A percentile compares a stretch with the other conserved stretches of the same genome.
phyloP scores from a whole-genome alignment of 2,797 vertebrate genomes.

The Thunnus albacares region DNA sequence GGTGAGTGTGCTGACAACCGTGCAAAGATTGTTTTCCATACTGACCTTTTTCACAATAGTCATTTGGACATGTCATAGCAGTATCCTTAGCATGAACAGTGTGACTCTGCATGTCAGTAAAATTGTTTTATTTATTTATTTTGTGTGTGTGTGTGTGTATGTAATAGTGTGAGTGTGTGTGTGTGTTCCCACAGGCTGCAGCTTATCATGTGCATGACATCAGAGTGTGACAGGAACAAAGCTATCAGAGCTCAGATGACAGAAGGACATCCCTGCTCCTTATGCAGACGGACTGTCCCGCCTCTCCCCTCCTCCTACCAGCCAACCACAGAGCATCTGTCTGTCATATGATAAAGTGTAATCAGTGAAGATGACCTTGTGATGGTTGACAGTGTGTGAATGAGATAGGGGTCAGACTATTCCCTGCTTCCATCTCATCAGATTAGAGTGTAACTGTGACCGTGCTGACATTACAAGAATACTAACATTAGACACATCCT shows the following conservation, averaged over 20 bases:
- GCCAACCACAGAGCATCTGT: background rate
- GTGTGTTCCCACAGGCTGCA: background rate
- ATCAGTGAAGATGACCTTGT: constrained; percentile 30
- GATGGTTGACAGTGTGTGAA: constrained; percentile 16
- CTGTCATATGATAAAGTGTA: constrained; percentile 25
- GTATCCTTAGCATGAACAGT: no score
- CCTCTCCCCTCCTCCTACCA: background rate
- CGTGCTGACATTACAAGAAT: background rate
- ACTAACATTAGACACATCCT: background rate
- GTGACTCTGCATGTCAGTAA: no score
- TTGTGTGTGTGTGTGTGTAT: no score
- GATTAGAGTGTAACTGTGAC: background rate
- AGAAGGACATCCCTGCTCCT: background rate
- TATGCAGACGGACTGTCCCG: background rate
- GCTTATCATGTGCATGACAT: background rate
- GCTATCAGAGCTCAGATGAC: background rate
- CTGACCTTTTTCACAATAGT: no score
- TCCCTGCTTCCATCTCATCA: background rate
- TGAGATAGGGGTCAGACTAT: constrained; percentile 16
- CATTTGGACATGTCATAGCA: no score
- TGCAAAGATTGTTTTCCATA: no score
- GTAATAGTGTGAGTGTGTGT: no score
- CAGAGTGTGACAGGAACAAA: constrained; percentile 8
- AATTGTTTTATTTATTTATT: no score
- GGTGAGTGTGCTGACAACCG: no score